phyloP scores from a whole-genome alignment of 2,113 vertebrate genomes.

The Lethenteron camtschaticum region DNA sequence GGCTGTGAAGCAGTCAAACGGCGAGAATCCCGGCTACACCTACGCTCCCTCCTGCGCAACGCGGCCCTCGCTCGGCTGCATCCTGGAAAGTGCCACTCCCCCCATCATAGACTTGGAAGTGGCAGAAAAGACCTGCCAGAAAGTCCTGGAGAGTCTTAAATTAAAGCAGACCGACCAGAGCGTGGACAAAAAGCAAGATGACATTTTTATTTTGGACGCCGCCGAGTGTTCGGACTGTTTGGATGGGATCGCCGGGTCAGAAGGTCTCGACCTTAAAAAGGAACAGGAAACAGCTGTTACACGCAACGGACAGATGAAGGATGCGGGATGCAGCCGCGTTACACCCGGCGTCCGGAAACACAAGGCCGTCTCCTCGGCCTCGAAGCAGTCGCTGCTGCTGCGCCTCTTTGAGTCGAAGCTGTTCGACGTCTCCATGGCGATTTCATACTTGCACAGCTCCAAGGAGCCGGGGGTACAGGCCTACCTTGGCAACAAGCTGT shows the following conservation, averaged over 20 bases:
- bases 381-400: slow-evolving; percentile 79
- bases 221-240: too few species aligned
- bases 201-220: too few species aligned
- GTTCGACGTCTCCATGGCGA: slow-evolving; percentile 90
- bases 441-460: slow-evolving; percentile 80
- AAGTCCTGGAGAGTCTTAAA: slow-evolving; percentile 69
- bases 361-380: slow-evolving; percentile 29
- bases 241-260: too few species aligned
- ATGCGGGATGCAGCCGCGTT: slow-evolving; percentile 29
- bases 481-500: slow-evolving; percentile 77
- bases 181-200: not conserved
- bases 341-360: slow-evolving; percentile 11
- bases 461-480: slow-evolving; percentile 89
- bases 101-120: slow-evolving; percentile 56
- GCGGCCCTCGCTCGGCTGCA: slow-evolving; percentile 36
- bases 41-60: slow-evolving; percentile 15
- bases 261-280: too few species aligned
- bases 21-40: not conserved
- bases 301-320: slow-evolving; percentile 17
- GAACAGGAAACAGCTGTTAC: not conserved
- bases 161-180: slow-evolving; percentile 18
- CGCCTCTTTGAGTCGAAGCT: slow-evolving; percentile 88
- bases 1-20: too few species aligned
- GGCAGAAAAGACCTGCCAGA: slow-evolving; percentile 51
- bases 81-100: slow-evolving; percentile 33